Percentiles rank a stretch among this genome's conserved stretches.
phyloP scores from a whole-genome alignment of 2,888 invertebrate genomes.

The Cartodere bifasciata region DNA sequence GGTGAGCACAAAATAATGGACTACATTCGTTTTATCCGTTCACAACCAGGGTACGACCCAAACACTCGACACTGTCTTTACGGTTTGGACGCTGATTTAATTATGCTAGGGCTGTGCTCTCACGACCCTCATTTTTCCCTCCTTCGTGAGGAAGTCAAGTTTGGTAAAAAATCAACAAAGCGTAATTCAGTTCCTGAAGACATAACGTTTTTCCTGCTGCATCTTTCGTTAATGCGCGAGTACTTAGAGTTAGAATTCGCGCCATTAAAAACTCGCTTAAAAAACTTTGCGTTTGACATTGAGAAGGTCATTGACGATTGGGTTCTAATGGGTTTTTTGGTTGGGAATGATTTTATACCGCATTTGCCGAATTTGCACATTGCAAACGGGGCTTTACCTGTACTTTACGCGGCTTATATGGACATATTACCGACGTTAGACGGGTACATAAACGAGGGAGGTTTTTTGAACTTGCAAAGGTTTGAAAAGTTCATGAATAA shows the following conservation, averaged over 20 bases:
- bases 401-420: constrained; percentile 81
- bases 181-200: constrained; percentile 67
- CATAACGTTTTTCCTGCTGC: constrained; percentile 84
- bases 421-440: constrained; percentile 71
- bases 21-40: constrained; percentile 80
- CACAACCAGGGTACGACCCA: constrained; percentile 73
- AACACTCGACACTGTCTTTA: constrained; percentile 94
- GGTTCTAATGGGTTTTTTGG: constrained; percentile 91
- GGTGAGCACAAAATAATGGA: constrained; percentile 99
- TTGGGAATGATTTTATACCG: constrained; percentile 98
- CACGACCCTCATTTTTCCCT: constrained; percentile 94
- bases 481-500: constrained; percentile 78
- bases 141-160: constrained; percentile 84
- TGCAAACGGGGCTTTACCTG: constrained; percentile 73
- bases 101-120: constrained; percentile 90
- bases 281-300: constrained; percentile 63
- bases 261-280: constrained; percentile 48
- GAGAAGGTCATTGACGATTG: constrained; percentile 95
- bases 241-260: constrained; percentile 88
- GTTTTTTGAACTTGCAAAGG: constrained; percentile 65
- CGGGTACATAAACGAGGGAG: constrained; percentile 89
- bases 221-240: constrained; percentile 82
- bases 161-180: constrained; percentile 53
- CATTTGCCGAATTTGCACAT: constrained; percentile 93
- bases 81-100: constrained; percentile 94